phyloP scores from a whole-genome alignment of 2,113 vertebrate genomes.

The Dendropsophus ebraccatus region DNA sequence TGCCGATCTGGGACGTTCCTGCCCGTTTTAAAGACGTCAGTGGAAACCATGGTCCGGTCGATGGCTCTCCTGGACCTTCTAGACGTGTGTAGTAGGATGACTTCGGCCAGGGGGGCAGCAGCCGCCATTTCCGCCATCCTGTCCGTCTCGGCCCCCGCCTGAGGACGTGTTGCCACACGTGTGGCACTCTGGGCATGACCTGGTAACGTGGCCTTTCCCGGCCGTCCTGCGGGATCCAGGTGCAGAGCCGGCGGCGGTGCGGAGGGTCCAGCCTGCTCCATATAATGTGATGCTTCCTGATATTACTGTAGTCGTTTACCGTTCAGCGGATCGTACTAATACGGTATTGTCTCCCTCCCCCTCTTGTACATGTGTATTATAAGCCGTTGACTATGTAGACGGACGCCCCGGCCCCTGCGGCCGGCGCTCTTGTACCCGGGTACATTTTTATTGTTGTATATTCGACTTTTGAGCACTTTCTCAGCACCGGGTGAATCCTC shows the following conservation, averaged over 20 bases:
- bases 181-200: background rate
- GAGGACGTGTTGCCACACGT: background rate
- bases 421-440: slow-evolving; percentile 74
- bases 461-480: slow-evolving; percentile 96
- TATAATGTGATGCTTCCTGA: too few species aligned
- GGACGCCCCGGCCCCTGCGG: slow-evolving; percentile 64
- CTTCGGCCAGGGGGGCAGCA: background rate
- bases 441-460: slow-evolving; percentile 76
- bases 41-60: background rate
- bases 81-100: background rate
- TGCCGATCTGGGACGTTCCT: background rate
- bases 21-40: background rate
- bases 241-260: background rate
- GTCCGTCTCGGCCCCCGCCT: background rate
- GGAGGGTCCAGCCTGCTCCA: slow-evolving; percentile 49
- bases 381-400: background rate
- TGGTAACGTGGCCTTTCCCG: background rate
- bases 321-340: slow-evolving; percentile 62
- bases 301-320: too few species aligned
- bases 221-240: slow-evolving; percentile 49
- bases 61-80: slow-evolving; percentile 56
- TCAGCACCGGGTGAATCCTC: slow-evolving; percentile 81
- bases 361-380: slow-evolving; percentile 61
- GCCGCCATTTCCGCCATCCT: background rate
- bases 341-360: slow-evolving; percentile 65